Percentiles rank a stretch among this genome's conserved stretches.
These are phyloP conservation scores for Drosophila picticornis DNA, from an alignment of 2,888 invertebrate species.

Conservation along the genomic window DNA sequence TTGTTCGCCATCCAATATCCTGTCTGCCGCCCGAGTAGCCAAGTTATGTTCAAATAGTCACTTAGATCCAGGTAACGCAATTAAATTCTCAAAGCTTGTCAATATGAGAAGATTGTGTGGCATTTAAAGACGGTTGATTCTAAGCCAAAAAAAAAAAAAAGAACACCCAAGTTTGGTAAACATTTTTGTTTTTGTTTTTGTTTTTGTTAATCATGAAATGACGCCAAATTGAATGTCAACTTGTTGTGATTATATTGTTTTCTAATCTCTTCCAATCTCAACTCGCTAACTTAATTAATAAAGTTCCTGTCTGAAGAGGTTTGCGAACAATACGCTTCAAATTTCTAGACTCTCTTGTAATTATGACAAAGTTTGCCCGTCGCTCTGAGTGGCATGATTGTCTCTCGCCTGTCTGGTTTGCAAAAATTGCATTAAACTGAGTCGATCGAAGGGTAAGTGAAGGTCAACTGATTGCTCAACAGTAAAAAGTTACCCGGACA, in stretches of 20 bases:
- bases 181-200: neutral
- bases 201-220: neutral
- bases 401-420: slow-evolving; percentile 55
- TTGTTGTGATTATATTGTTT: neutral
- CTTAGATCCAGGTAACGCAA: slow-evolving; percentile 16
- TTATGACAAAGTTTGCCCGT: slow-evolving; percentile 50
- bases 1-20: slow-evolving; percentile 28
- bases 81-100: slow-evolving; percentile 1
- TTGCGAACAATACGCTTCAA: slow-evolving; percentile 1
- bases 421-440: slow-evolving; percentile 64
- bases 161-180: neutral
- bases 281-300: neutral
- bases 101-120: neutral
- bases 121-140: neutral
- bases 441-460: slow-evolving; percentile 30
- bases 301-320: neutral
- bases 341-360: slow-evolving; percentile 24
- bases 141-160: neutral
- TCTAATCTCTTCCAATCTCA: neutral
- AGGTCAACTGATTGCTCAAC: slow-evolving; percentile 13
- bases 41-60: slow-evolving; percentile 12
- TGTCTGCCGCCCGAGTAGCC: slow-evolving; percentile 10
- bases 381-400: slow-evolving; percentile 38
- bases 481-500: slow-evolving; percentile 38
- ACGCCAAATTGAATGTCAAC: neutral